Evolutionary conservation across 2,888 invertebrate genomes (phyloP), one percentile per base, ranked within the genome.

Genomic region (Chesias legatella): DNA sequence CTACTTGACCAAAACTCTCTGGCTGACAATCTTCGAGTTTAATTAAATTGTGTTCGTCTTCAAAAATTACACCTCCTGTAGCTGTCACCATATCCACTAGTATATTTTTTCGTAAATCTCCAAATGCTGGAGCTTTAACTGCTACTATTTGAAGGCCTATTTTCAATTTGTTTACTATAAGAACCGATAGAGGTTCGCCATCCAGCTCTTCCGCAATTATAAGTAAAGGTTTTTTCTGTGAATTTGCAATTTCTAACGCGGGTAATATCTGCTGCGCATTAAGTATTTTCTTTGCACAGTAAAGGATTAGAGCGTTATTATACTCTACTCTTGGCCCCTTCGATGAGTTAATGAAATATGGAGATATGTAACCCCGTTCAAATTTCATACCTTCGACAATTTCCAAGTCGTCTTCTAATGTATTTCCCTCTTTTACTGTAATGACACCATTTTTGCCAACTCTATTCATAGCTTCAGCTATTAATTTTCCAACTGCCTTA

Each of bases 361-460:
- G 99, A 2, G 99, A 99, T 69, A 99, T 96, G 81, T 96, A 99
- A 28, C 99, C 99, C 47, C 98, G 91, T 67, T 99, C 99, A 81
- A 99, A 98, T 83, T 98, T 97, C 97, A 99, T 97, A 36, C 99
- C 99, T 83, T 99, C 99, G 67, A 96, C 95, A 11, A 97, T 56
- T 88, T 99, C 98, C 46, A 99, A 84, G 76, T 99, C 98, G 85
- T 99, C 98, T 42, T 90, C 90, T 38, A 99, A 84, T 0, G 98
- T 99, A 89, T 99, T 99, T 7, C 99, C 99, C 81, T 99, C 98
- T 85, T 99, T 99, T 0, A 99, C 98, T 5, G 99, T 99, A 52
- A 99, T 98, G 17, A 99, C 98, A 37, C 99, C 99, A 78, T 98
- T 97, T 68, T 96, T 95, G 3, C 99, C 99, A 35, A 99, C 98